These are phyloP conservation scores for Plebejus melissa DNA, from an alignment of 2,888 invertebrate species.

Conservation along the genomic window DNA sequence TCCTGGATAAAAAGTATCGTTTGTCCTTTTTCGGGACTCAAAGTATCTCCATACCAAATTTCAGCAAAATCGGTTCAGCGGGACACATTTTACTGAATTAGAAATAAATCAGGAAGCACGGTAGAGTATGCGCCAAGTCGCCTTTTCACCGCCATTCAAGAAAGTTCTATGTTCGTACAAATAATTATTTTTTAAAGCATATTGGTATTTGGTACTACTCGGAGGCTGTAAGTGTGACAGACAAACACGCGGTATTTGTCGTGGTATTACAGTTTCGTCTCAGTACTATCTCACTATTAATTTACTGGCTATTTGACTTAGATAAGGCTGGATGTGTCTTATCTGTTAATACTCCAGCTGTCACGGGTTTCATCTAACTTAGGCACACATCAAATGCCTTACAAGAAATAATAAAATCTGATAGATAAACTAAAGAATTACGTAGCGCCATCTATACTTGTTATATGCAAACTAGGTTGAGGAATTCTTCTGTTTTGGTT, in stretches of 20 bases:
- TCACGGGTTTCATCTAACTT: conserved; percentile 43
- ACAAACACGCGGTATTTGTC: conserved; percentile 24
- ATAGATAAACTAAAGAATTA: background rate
- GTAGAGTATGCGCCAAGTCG: background rate
- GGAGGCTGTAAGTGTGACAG: conserved; percentile 23
- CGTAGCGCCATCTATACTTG: background rate
- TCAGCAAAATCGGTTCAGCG: no score
- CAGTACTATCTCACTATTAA: conserved; percentile 23
- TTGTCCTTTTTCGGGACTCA: no score
- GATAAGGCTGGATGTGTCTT: conserved; percentile 42
- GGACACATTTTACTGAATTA: no score
- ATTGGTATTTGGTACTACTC: background rate
- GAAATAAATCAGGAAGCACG: background rate
- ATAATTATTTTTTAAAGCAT: background rate
- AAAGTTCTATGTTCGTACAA: background rate
- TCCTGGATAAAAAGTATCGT: no score
- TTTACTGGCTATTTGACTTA: conserved; percentile 21
- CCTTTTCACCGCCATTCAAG: background rate
- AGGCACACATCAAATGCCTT: conserved; percentile 7
- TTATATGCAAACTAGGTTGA: background rate
- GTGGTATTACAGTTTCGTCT: conserved; percentile 20
- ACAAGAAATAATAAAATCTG: conserved; percentile 39
- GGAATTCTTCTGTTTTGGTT: background rate
- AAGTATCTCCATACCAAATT: no score
- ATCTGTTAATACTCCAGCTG: conserved; percentile 77